Conservation (phyloP, 1,140 invertebrate species). For the Diplogasteroides magnus region DNA sequence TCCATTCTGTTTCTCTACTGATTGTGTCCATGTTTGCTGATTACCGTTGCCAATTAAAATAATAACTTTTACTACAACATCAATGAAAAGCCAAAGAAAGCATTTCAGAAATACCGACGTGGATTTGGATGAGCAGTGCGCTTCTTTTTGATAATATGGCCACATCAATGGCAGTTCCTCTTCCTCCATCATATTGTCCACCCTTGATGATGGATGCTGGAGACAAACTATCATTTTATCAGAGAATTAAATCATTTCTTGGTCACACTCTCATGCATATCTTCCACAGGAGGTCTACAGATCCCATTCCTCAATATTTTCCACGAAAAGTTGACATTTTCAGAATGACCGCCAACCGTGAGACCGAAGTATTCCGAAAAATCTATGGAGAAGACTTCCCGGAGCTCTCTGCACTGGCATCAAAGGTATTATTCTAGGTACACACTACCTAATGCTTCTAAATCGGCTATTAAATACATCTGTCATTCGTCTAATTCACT, state of each 20-base stretch:
- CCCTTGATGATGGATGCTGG: conserved; percentile 9
- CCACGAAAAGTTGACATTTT: too few species aligned
- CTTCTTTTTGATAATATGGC: conserved; percentile 20
- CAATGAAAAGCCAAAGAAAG: neutral
- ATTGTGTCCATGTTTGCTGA: too few species aligned
- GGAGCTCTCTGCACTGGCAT: conserved; percentile 3
- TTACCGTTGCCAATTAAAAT: too few species aligned
- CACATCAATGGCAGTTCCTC: conserved; percentile 22
- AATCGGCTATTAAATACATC: too few species aligned
- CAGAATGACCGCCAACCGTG: conserved; percentile 9
- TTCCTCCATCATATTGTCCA: conserved; percentile 19
- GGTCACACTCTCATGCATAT: conserved; percentile 2
- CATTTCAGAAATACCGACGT: conserved; percentile 28
- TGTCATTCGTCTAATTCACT: too few species aligned
- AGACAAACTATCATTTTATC: conserved; percentile 15
- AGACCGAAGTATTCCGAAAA: conserved; percentile 17
- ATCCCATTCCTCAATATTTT: too few species aligned
- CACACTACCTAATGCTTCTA: too few species aligned
- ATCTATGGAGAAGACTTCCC: conserved; percentile 19
- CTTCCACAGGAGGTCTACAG: too few species aligned
- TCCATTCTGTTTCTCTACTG: too few species aligned
- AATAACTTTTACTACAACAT: conserved; percentile 17
- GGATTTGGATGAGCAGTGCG: conserved; percentile 28
- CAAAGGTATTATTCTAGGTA: too few species aligned
- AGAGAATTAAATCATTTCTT: conserved; percentile 11